Evolutionary conservation across 2,888 invertebrate genomes (phyloP).

Genomic region (Brachypalpus laphriformis): DNA sequence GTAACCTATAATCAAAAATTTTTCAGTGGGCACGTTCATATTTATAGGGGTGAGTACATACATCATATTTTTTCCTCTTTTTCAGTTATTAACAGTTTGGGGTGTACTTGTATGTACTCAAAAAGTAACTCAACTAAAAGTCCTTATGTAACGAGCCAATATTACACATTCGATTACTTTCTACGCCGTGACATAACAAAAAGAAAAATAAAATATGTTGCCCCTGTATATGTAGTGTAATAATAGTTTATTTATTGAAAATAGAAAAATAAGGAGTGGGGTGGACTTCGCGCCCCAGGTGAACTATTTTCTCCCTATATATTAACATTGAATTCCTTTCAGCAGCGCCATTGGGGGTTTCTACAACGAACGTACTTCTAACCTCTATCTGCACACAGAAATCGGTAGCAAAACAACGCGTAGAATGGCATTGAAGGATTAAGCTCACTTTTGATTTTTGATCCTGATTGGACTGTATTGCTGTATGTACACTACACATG

Average conservation of each 20-base stretch:
- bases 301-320: constrained; percentile 46
- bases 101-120: constrained; percentile 1
- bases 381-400: constrained; percentile 29
- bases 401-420: constrained; percentile 28
- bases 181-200: neutral
- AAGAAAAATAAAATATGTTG: neutral
- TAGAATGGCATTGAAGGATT: constrained; percentile 25
- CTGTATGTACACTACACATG: neutral
- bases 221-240: constrained; percentile 20
- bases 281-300: constrained; percentile 66
- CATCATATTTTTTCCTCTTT: neutral
- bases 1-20: constrained; percentile 27
- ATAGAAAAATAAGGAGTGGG: constrained; percentile 58
- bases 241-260: constrained; percentile 74
- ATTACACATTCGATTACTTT: neutral
- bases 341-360: constrained; percentile 68
- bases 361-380: constrained; percentile 19
- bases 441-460: constrained; percentile 33
- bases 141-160: constrained; percentile 14
- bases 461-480: constrained; percentile 16
- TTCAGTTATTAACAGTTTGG: neutral
- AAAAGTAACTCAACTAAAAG: constrained; percentile 32
- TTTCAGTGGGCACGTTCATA: neutral
- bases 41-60: constrained; percentile 12
- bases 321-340: constrained; percentile 74